Evolutionary conservation across 2,113 vertebrate genomes (phyloP).

Genomic region (Vicugna pacos): DNA sequence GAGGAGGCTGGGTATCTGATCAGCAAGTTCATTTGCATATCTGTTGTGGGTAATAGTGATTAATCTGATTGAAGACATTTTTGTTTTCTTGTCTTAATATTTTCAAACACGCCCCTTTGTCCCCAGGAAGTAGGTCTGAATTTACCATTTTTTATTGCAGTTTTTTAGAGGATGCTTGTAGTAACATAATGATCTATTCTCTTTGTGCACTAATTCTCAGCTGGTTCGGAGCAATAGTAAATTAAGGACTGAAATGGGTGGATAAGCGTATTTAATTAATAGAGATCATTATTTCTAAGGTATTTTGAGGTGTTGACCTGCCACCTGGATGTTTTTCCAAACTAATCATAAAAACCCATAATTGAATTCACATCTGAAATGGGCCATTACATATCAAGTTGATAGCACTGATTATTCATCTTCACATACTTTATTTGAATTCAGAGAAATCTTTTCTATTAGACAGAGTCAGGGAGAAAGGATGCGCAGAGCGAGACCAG

Average conservation of each 20-base stretch:
- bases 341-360: constrained; percentile 54
- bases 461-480: background rate
- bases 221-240: constrained; percentile 66
- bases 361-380: constrained; percentile 70
- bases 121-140: background rate
- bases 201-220: constrained; percentile 67
- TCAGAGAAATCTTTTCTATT: background rate
- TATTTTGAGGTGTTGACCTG: constrained; percentile 64
- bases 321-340: constrained; percentile 66
- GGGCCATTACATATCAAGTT: constrained; percentile 43
- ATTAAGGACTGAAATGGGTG: constrained; percentile 73
- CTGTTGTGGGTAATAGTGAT: constrained; percentile 20
- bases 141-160: background rate
- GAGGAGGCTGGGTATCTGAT: background rate
- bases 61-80: constrained; percentile 52
- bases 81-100: constrained; percentile 32
- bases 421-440: constrained; percentile 8
- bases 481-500: background rate
- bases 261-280: constrained; percentile 80
- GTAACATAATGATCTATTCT: constrained; percentile 51
- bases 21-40: background rate
- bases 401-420: constrained; percentile 29
- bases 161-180: constrained; percentile 44
- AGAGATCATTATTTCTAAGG: constrained; percentile 75
- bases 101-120: background rate